Evolutionary conservation across 2,113 vertebrate species (phyloP).

Genomic region (Heteronetta atricapilla): DNA sequence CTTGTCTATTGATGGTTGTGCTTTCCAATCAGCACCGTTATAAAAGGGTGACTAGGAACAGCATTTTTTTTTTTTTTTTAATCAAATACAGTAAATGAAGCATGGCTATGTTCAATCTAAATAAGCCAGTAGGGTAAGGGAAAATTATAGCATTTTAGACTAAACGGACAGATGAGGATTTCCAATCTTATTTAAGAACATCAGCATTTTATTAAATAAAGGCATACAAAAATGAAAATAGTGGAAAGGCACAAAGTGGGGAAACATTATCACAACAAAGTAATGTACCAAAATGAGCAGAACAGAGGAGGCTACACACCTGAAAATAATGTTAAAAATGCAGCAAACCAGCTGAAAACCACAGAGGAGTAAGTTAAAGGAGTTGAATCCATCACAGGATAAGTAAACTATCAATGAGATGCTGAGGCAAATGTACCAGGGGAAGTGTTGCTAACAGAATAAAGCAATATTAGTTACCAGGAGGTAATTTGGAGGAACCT

Average conservation of each 20-base stretch:
- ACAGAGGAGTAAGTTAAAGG: not conserved
- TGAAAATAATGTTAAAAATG: not conserved
- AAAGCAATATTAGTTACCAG: not conserved
- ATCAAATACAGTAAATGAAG: not conserved
- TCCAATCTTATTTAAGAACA: not conserved
- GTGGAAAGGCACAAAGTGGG: not conserved
- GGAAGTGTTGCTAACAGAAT: not conserved
- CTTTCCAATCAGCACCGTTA: not conserved
- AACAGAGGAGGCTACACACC: not conserved
- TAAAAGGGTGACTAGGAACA: not conserved
- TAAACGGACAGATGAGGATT: not conserved
- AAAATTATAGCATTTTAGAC: not conserved
- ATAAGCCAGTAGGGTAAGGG: not conserved
- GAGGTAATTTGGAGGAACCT: not conserved
- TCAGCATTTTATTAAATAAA: not conserved
- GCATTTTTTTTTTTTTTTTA: not conserved
- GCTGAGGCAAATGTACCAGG: not conserved
- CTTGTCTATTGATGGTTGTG: not conserved
- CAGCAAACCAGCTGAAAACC: not conserved
- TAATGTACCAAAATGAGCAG: not conserved
- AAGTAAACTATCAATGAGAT: rapidly evolving
- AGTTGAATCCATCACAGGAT: not conserved
- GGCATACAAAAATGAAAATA: not conserved
- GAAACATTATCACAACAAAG: not conserved
- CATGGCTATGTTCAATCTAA: not conserved